These are phyloP conservation scores for Synodontis membranacea DNA, from an alignment of 2,113 vertebrate species.

Conservation along the genomic window DNA sequence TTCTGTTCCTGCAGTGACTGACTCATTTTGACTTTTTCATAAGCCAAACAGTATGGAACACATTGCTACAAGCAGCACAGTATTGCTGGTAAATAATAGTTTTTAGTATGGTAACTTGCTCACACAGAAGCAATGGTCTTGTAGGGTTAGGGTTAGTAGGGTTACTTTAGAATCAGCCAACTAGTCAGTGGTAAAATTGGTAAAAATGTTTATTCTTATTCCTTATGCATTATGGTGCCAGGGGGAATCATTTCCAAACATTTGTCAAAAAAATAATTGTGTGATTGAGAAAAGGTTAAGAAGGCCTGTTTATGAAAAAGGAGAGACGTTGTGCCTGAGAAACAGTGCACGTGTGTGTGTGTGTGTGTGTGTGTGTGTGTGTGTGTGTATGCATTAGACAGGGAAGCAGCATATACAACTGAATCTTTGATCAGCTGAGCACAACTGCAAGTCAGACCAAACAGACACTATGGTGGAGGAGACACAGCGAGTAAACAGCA, in stretches of 20 bases:
- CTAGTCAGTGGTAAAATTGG: not conserved
- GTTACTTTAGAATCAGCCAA: not conserved
- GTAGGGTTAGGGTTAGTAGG: too few species aligned
- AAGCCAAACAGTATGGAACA: slow-evolving; percentile 14
- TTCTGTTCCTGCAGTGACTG: slow-evolving; percentile 5
- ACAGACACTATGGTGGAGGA: slow-evolving; percentile 2
- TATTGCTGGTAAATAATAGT: slow-evolving; percentile 28
- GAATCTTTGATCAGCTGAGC: slow-evolving; percentile 49
- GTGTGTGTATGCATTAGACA: not conserved
- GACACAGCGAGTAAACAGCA: slow-evolving; percentile 40
- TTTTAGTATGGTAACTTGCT: slow-evolving; percentile 32
- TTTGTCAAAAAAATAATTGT: not conserved
- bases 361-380: not conserved
- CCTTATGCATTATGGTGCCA: not conserved
- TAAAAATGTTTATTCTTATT: not conserved
- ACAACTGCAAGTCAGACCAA: slow-evolving; percentile 12
- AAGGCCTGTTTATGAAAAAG: not conserved
- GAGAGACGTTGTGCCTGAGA: not conserved
- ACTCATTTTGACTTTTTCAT: slow-evolving; percentile 48
- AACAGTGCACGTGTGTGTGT: not conserved
- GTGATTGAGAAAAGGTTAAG: not conserved
- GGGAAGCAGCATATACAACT: slow-evolving; percentile 37
- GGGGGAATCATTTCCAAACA: not conserved
- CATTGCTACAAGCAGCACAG: slow-evolving; percentile 25
- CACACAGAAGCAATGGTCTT: not conserved